Evolutionary conservation across 2,797 vertebrate genomes (phyloP), one percentile per base, ranked within the genome.

Genomic region (Sebastes nivosus): DNA sequence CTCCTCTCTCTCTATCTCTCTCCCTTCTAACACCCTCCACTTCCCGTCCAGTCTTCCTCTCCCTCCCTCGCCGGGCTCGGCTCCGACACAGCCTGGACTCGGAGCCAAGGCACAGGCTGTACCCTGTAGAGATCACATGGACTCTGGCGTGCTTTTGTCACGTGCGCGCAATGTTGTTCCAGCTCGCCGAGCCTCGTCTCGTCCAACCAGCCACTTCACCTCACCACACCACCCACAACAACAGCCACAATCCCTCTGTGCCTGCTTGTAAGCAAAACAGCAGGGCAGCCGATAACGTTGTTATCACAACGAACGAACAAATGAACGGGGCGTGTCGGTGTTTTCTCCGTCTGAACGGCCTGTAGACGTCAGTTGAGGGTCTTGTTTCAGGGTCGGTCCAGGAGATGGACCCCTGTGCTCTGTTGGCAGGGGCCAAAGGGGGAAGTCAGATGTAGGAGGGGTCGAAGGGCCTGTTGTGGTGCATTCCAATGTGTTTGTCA

Each of bases 101-200:
- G 3, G 72, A 87, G 89, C 89, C 88, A 84, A 81, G 61, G 92
- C 91, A 93, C 92, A 93, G 88, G 50, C 80, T 93, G 93, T 94
- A 74, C 93, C 75, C 85, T 86, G 87, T 70, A 42, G 77, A 79
- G 79, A 79, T 94, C 94, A 95, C 95, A 91, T 95, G 94, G 92
- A 89, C 83, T 77, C 64, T 66, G 82, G 72, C 34, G 89, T 93
- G 91, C 89, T 85, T 36, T 24, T 27, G 86, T 94, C 94, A 93
- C 88, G 83, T 94, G 92, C 22, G 0, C 75, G 25, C 14, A 32
- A 61, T 67, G 18, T 77, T 92, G 82, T 85, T 89, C 81, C 78
- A 72, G 78, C 81, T 68, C 69, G 34, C 58, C 9, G 8, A 76
- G 71, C 14, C 69, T 59, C 46, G 42, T 57, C 75, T 86, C 12